Evolutionary conservation across 2,888 invertebrate genomes (phyloP).

Genomic region (Chirona hameri): DNA sequence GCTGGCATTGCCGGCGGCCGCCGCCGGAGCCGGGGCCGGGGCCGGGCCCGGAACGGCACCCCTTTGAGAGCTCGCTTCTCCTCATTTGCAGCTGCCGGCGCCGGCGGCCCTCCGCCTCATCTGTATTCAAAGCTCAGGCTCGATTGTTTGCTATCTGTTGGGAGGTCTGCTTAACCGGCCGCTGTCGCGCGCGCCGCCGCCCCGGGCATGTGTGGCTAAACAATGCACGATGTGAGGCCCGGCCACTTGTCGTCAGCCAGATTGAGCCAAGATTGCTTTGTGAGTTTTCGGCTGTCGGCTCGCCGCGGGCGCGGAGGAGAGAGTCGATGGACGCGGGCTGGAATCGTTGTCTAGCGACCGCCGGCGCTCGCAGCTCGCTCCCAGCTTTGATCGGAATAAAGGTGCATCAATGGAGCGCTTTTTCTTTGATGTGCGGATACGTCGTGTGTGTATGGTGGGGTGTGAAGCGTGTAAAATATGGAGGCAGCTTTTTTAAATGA

Average conservation of each 20-base stretch:
- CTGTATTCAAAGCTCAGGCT: constrained; percentile 12
- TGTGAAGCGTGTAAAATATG: no score
- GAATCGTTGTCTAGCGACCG: background rate
- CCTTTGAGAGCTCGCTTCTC: background rate
- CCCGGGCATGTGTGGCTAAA: background rate
- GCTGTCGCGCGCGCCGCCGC: background rate
- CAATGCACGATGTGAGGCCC: background rate
- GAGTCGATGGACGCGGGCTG: background rate
- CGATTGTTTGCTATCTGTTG: constrained; percentile 13
- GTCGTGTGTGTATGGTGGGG: no score
- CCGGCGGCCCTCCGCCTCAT: background rate
- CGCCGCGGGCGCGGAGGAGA: background rate
- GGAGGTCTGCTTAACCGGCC: background rate
- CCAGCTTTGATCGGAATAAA: background rate
- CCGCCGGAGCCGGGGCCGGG: no score
- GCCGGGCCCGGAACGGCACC: background rate
- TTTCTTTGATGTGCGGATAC: no score
- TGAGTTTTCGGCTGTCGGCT: background rate
- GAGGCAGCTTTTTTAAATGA: no score
- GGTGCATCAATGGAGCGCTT: background rate
- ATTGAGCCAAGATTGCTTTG: constrained; percentile 23
- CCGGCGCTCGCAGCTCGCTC: background rate
- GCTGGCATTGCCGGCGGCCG: no score
- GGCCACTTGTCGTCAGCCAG: background rate
- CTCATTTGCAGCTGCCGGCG: background rate